Base-by-base conservation (phyloP, 2,113 vertebrate genomes). In the Collichthys lucidus region DNA sequence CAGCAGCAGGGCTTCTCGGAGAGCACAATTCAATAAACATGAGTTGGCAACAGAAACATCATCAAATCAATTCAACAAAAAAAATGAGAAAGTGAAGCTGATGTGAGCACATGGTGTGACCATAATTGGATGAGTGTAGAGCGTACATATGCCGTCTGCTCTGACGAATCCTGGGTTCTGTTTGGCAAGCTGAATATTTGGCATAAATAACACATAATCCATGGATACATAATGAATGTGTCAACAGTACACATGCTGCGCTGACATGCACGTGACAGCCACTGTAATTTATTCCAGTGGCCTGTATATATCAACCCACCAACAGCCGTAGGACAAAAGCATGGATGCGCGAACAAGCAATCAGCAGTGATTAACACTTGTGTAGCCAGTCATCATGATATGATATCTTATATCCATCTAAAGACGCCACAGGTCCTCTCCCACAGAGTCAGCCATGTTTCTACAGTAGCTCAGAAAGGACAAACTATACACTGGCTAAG, bases 171-270 rank as follows among this genome's bases (percentile, higher is more conserved):
- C 71, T 59, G 31, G 22, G n/a, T 74, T 70, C 35, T 84, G 72
- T 85, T 79, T 60, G 64, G 17, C 29, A 56, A 63, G 16, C 3
- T 74, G 75, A 64, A 57, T 26, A 17, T 74, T 77, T 86, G 66
- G 65, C 64, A 50, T 53, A 69, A 80, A 81, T 69, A 83, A 57
- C 59, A 61, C 20, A 55, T 80, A 81, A 40, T 68, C 59, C 68
- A 65, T 60, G 66, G 24, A 52, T 24, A 22, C 59, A 64, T 79
- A 8, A 62, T 35, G 72, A 53, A 67, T 52, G 16, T 49, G 61
- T 35, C 70, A 77, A 64, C 66, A 52, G n/a, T 44, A 40, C n/a
- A 22, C 60, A 26, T 44, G n/a, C 35, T n/a, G 66, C 5, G 0
- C 55, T 66, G 55, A 74, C 53, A 17, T 26, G 26, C 69, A 66